Base-by-base conservation (phyloP, 2,888 invertebrate species). In the Congeria kusceri region DNA sequence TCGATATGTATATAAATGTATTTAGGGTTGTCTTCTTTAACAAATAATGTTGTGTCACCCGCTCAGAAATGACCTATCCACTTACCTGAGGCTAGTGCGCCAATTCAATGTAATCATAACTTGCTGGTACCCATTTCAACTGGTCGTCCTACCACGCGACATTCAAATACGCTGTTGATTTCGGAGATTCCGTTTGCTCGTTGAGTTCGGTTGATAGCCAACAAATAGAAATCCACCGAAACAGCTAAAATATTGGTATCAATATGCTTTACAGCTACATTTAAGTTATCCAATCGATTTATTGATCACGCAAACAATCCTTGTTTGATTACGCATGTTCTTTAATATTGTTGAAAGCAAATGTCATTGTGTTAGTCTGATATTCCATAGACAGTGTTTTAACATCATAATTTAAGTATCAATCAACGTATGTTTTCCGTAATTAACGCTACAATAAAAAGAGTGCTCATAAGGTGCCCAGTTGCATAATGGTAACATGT, bases 101-200 rank as follows among this genome's bases (percentile, higher is more conserved):
- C 39, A 75, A 67, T 0, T 62, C 15, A 7, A 80, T 32, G 11
- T 49, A 69, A 0, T 73, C 73, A 29, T 73, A 77, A 27, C 61
- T 25, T 0, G 77, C 20, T 2, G 77, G 66, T 13, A 29, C n/a
- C 80, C 80, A 80, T 1, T 29, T 27, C n/a, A 80, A 46, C 25
- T 66, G 73, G 47, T 73, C 66, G 25, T 80, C 80, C 2, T 63
- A 20, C 80, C 80, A 80, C 3, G 27, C 20, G 11, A 80, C 70
- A 47, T 27, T 58, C 15, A 80, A 66, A 49, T 67, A 80, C 3
- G 73, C 77, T 0, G 80, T 77, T 18, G 77, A 69, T 49, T 73
- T 80, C 44, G 77, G 27, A 4, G 70, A 70, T 57, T 80, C 80
- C 46, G 76, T 66, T 1, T 66, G 66, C 44, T 73, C 76, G 23